A percentile compares a stretch with the other conserved stretches of the same genome.
Conservation (phyloP, 2,113 vertebrate genomes). For the Carettochelys insculpta region DNA sequence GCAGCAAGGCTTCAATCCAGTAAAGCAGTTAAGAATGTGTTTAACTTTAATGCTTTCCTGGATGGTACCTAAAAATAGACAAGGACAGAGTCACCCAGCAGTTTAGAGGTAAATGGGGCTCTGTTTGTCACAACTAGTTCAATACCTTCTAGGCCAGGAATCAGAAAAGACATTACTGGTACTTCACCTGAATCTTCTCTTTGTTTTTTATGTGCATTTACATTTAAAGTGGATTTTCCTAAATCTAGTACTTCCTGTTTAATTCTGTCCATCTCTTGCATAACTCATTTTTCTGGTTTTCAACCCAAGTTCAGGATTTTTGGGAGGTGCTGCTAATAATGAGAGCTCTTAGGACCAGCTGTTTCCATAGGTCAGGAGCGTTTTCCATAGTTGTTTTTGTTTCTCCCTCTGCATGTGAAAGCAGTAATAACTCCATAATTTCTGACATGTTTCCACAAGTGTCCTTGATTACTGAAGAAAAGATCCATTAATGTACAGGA, state of each 20-base stretch:
- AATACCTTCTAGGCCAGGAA: too few relatives aligned
- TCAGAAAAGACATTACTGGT: background rate
- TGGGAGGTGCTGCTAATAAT: fast-evolving
- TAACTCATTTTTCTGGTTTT: slow-evolving; percentile 13
- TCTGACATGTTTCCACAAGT: slow-evolving; percentile 26
- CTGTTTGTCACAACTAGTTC: background rate
- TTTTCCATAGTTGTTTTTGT: background rate
- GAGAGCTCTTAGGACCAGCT: background rate
- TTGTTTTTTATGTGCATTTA: background rate
- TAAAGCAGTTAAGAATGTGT: slow-evolving; percentile 16
- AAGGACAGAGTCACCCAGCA: background rate
- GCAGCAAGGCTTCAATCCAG: background rate
- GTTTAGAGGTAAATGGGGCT: background rate
- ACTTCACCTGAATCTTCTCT: background rate
- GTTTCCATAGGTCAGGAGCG: background rate
- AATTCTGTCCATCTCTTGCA: background rate
- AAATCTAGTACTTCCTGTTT: slow-evolving; percentile 3
- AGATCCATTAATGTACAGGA: background rate
- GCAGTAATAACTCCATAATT: background rate
- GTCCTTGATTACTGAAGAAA: background rate
- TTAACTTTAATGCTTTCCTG: slow-evolving; percentile 12
- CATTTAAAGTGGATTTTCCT: background rate
- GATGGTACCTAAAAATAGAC: background rate
- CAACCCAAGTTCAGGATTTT: background rate
- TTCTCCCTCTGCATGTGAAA: background rate